These are phyloP conservation scores for Zonotrichia albicollis DNA, from an alignment of 2,797 vertebrate species.

Conservation along the genomic window DNA sequence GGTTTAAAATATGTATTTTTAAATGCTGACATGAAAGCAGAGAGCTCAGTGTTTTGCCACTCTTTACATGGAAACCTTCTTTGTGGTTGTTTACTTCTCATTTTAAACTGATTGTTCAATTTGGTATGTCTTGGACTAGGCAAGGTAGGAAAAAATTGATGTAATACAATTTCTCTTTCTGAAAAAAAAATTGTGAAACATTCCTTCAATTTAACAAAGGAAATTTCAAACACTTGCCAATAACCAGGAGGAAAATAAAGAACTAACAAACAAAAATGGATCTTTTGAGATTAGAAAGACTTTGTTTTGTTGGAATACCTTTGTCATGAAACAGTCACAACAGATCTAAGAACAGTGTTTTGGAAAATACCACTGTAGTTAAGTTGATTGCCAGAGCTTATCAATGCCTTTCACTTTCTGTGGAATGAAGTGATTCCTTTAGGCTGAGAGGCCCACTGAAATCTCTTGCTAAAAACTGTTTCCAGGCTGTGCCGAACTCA, in stretches of 20 bases:
- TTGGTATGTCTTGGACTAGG: background rate
- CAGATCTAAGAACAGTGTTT: background rate
- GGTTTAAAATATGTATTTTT: background rate
- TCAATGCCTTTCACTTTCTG: background rate
- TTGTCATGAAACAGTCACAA: background rate
- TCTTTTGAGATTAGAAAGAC: background rate
- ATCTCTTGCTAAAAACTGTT: background rate
- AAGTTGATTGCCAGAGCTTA: background rate
- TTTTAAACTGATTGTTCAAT: background rate
- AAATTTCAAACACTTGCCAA: background rate
- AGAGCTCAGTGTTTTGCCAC: background rate
- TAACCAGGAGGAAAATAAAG: background rate
- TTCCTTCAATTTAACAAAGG: background rate
- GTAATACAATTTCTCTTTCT: background rate
- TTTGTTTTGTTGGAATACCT: background rate
- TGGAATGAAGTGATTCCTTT: background rate
- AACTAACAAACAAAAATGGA: background rate
- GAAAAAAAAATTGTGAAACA: background rate
- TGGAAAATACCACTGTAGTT: background rate
- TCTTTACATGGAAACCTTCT: background rate
- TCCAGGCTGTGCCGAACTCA: background rate
- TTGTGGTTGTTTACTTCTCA: background rate
- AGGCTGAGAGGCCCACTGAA: background rate
- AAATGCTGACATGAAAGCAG: background rate
- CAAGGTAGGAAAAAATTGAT: rapidly evolving